Evolutionary conservation across 1,140 invertebrate genomes (phyloP).

Genomic region (Samia ricini): DNA sequence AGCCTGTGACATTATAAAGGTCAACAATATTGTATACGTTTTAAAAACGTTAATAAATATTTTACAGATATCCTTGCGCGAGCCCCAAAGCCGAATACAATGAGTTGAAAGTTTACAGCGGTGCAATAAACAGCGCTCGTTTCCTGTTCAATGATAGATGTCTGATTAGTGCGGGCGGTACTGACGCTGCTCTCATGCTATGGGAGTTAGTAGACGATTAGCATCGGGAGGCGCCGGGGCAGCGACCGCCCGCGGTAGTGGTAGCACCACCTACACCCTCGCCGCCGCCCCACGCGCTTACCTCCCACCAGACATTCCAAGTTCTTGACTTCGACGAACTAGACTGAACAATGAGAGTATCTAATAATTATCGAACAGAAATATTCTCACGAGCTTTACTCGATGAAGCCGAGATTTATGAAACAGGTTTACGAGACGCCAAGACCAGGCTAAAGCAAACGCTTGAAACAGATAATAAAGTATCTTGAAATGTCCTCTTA

Average conservation of each 20-base stretch:
- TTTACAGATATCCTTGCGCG: constrained; percentile 87
- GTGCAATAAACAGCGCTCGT: constrained; percentile 88
- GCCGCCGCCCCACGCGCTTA: constrained; percentile 41
- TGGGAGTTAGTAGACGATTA: constrained; percentile 93
- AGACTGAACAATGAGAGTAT: constrained; percentile 34
- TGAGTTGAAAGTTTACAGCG: constrained; percentile 93
- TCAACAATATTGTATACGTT: no score
- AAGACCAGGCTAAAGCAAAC: not conserved
- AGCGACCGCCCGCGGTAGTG: constrained; percentile 51
- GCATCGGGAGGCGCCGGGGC: constrained; percentile 52
- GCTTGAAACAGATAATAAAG: no score
- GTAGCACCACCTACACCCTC: constrained; percentile 65
- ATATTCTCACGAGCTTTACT: not conserved
- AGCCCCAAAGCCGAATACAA: constrained; percentile 91
- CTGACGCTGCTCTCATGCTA: constrained; percentile 94
- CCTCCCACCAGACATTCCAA: constrained; percentile 43
- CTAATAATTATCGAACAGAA: not conserved
- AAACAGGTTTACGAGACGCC: not conserved
- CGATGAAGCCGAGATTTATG: not conserved
- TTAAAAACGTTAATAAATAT: not conserved
- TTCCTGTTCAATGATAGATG: constrained; percentile 92
- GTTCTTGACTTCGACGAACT: constrained; percentile 63
- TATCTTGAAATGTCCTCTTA: no score
- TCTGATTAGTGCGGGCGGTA: constrained; percentile 93
- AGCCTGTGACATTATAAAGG: no score